Evolutionary conservation across 1,140 invertebrate genomes (phyloP), one percentile per base, ranked within the genome.

Genomic region (Pomacea maculata): DNA sequence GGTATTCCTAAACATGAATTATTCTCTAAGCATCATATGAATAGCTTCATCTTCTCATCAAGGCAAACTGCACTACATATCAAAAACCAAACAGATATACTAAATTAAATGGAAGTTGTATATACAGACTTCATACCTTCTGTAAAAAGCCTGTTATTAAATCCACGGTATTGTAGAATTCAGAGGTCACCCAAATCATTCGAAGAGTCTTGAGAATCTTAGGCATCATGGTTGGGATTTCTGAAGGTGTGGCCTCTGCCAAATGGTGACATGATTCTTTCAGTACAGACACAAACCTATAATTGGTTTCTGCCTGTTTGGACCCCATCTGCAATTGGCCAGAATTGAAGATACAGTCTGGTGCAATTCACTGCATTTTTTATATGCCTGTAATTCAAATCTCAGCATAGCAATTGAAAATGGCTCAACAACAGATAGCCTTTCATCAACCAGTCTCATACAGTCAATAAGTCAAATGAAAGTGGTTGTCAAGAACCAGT

Each of bases 131-230:
- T 45, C 74, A 34, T 67, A 91, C 91, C 88, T 95, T 93, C 61
- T 94, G 93, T 84, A 96, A 95, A 0, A 97, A 91, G 52, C 94
- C 94, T 1, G 94, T 95, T 54, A 97, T 94, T 75, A 93, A 93
- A 89, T 92, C 92, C 75, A 90, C 87, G 15, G 88, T 94, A 81
- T 95, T 95, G 83, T 96, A 96, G 86, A 94, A 95, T 1, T 95
- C 94, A 0, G 96, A 96, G 83, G 96, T 94, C 79, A 94, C 90
- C 96, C 96, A 96, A 84, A 97, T 96, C 71, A 95, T 95, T 77
- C 95, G 93, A 77, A 96, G 94, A 0, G 95, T 89, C 85, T 96
- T 94, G 5, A 97, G 93, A 57, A 97, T 95, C 75, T 94, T 93
- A 0, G 94, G 94, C n/a, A 97, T 88, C 74, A 95, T 91, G 5